Conservation (phyloP, 2,888 invertebrate species). For the Aspidiotus destructor region DNA sequence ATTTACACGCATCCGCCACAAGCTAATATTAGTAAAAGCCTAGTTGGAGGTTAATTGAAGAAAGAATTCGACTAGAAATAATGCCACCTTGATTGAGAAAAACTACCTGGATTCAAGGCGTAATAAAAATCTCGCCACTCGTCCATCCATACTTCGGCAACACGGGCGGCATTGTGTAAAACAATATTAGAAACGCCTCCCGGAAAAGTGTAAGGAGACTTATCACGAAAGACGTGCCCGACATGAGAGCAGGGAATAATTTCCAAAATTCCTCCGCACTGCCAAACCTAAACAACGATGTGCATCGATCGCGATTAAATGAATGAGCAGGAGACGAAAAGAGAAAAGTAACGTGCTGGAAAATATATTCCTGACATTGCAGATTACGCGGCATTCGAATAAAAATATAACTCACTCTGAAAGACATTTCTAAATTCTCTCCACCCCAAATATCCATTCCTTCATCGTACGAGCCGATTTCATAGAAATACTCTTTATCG, state of each 20-base stretch:
- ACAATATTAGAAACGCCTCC: slow-evolving; percentile 95
- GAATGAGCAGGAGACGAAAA: neutral
- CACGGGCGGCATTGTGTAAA: slow-evolving; percentile 94
- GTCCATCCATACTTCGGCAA: slow-evolving; percentile 99
- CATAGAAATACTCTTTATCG: slow-evolving; percentile 92
- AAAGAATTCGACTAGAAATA: neutral
- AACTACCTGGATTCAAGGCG: slow-evolving; percentile 93
- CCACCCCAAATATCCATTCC: slow-evolving; percentile 99
- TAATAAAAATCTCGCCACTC: slow-evolving; percentile 99
- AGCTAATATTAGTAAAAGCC: slow-evolving; percentile 10
- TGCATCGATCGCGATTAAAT: no score
- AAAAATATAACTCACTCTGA: slow-evolving; percentile 54
- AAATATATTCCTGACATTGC: neutral
- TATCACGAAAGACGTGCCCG: slow-evolving; percentile 95
- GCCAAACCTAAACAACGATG: slow-evolving; percentile 66
- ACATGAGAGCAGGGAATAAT: slow-evolving; percentile 93
- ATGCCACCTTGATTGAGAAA: neutral
- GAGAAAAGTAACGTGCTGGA: neutral
- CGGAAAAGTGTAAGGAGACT: slow-evolving; percentile 97
- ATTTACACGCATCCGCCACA: no score
- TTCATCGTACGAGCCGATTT: slow-evolving; percentile 94
- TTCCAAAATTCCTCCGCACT: slow-evolving; percentile 91
- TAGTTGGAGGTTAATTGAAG: neutral
- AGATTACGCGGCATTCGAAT: neutral
- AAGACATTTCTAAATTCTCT: slow-evolving; percentile 90